A percentile compares a stretch with the other conserved stretches of the same genome.
These are phyloP conservation scores for Drosophila melanica DNA, from an alignment of 1,140 invertebrate species.

Conservation along the genomic window DNA sequence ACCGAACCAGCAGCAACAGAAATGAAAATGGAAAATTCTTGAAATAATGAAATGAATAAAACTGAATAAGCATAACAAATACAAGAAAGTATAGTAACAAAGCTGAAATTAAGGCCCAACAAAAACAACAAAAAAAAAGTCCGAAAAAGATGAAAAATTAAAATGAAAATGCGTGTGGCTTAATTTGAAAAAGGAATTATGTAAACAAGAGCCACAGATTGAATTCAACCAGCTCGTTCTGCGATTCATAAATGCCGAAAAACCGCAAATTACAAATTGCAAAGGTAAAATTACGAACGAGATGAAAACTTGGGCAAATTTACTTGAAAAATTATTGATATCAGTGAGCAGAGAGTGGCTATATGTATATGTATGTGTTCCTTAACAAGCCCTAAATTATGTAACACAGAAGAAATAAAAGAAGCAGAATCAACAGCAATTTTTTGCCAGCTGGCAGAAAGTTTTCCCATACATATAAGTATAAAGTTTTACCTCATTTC, in stretches of 20 bases:
- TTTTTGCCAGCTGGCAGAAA: conserved; percentile 3
- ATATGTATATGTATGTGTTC: neutral
- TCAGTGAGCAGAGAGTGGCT: neutral
- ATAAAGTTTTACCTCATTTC: conserved; percentile 5
- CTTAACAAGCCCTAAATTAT: conserved; percentile 12
- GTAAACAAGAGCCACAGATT: conserved; percentile 28
- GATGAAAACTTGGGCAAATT: neutral
- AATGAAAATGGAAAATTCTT: conserved; percentile 50
- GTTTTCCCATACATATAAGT: conserved; percentile 8
- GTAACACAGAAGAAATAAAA: neutral
- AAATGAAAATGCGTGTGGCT: conserved; percentile 27
- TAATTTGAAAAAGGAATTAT: conserved; percentile 26
- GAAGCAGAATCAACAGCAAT: neutral
- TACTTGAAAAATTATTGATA: neutral
- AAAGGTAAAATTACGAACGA: neutral
- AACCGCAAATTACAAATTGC: neutral
- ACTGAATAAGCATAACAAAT: conserved; percentile 44
- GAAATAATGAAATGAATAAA: conserved; percentile 52
- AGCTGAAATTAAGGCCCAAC: conserved; percentile 12
- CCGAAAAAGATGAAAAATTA: neutral
- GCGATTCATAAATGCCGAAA: neutral
- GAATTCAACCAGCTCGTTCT: neutral
- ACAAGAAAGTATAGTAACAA: conserved; percentile 34
- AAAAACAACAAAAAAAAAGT: neutral
- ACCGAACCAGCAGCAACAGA: conserved; percentile 24